Evolutionary conservation across 1,140 invertebrate species (phyloP), one percentile per base, ranked within the genome.

Genomic region (Bradynema listronoti): DNA sequence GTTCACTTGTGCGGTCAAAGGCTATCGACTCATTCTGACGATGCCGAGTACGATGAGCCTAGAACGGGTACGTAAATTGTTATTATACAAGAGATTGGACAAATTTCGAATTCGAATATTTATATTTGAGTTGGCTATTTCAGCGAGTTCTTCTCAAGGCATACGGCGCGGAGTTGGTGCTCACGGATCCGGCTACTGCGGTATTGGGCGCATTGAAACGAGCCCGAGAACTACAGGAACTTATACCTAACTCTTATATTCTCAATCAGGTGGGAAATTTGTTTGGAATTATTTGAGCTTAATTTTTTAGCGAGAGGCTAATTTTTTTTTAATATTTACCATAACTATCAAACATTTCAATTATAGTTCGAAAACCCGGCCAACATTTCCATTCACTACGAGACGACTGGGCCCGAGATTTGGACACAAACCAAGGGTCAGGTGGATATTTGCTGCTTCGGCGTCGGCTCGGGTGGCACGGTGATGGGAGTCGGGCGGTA

Each of bases 41-140:
- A 81, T 82, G 80, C 79, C 80, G 7, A 67, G 79, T 9, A 77
- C 71, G 58, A 80, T 80, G 77, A 69, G 56, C 7, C 32, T 34
- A n/a, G 65, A 66, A 51, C 47, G 59, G 52, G 75, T 55, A 34
- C 30, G 25, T 25, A 9, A 9, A 14, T 22, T 47, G 7, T 9
- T 47, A 19, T 9, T 19, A 47, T 9, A 47, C 19, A 7, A 14
- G 45, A 7, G 22, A 47, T 24, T 47, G 11, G 36, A 22, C 45
- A 9, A 24, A n/a, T n/a, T n/a, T n/a, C n/a, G n/a, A n/a, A n/a
- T n/a, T n/a, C n/a, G n/a, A n/a, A n/a, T n/a, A n/a, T n/a, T n/a
- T n/a, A 39, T 11, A 39, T 39, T 39, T 39, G 36, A 19, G 19
- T 39, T 39, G 11, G 36, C 36, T 22, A 9, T 67, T 75, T 39